Evolutionary conservation across 2,888 invertebrate genomes (phyloP).

Genomic region (Tenthredo mesomela): DNA sequence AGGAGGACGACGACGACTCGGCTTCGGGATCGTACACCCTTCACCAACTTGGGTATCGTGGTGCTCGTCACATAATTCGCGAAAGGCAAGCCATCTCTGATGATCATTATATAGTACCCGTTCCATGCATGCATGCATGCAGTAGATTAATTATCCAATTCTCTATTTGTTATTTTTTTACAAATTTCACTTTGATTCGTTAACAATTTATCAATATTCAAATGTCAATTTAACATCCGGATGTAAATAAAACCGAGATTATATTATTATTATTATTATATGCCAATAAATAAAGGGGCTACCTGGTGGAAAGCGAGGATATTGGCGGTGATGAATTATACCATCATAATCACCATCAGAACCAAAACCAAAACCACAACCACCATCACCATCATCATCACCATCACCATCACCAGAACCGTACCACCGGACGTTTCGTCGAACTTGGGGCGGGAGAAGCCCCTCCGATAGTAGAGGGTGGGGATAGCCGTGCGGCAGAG

Average conservation of each 20-base stretch:
- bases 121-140: too few species aligned
- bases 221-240: too few species aligned
- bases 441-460: constrained; percentile 71
- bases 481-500: constrained; percentile 70
- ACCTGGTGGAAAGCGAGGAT: constrained; percentile 54
- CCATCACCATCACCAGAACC: constrained; percentile 37
- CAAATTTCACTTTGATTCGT: too few species aligned
- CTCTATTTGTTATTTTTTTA: too few species aligned
- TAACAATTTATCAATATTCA: too few species aligned
- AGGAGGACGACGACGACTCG: constrained; percentile 3
- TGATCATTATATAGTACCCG: too few species aligned
- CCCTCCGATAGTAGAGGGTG: constrained; percentile 70
- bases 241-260: too few species aligned
- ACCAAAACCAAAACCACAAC: constrained; percentile 54
- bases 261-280: too few species aligned
- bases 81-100: constrained; percentile 63
- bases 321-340: constrained; percentile 40
- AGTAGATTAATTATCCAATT: too few species aligned
- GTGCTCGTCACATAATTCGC: constrained; percentile 63
- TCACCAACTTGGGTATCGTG: constrained; percentile 65
- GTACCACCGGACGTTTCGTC: constrained; percentile 58
- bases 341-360: constrained; percentile 55
- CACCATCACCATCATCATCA: constrained; percentile 41
- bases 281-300: constrained; percentile 55
- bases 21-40: constrained; percentile 61